Conservation (phyloP, 2,888 invertebrate species). For the Andrena fulva region DNA sequence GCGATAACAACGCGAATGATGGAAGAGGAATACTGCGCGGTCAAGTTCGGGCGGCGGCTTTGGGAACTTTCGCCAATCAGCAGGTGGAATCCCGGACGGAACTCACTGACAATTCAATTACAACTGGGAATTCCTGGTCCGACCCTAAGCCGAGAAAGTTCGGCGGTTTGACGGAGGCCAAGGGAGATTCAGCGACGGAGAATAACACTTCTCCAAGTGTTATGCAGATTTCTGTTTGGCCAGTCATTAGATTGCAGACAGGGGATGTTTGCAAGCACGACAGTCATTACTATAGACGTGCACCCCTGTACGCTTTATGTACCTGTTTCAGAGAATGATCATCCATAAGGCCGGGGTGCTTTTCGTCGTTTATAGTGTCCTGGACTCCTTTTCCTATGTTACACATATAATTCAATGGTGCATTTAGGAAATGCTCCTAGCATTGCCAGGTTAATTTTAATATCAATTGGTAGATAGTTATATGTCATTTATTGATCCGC, state of each 20-base stretch:
- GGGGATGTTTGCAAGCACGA: slow-evolving; percentile 81
- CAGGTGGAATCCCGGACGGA: slow-evolving; percentile 71
- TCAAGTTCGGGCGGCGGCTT: slow-evolving; percentile 72
- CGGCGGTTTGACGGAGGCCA: slow-evolving; percentile 70
- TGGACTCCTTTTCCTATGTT: slow-evolving; percentile 28
- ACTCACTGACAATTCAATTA: slow-evolving; percentile 82
- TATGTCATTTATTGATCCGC: too few species aligned
- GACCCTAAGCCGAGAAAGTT: slow-evolving; percentile 78
- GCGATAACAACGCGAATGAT: slow-evolving; percentile 55
- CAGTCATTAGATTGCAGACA: slow-evolving; percentile 86
- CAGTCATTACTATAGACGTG: slow-evolving; percentile 67
- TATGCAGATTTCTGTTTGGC: slow-evolving; percentile 88
- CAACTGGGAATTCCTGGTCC: slow-evolving; percentile 78
- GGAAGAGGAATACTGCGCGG: slow-evolving; percentile 50
- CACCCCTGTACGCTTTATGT: slow-evolving; percentile 26
- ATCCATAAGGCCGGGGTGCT: slow-evolving; percentile 35
- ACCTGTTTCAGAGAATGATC: slow-evolving; percentile 28
- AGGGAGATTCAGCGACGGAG: slow-evolving; percentile 63
- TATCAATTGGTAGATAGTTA: too few species aligned
- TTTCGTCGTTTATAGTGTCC: slow-evolving; percentile 56
- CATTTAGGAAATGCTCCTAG: neutral
- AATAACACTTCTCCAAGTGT: slow-evolving; percentile 75
- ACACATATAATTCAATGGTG: too few species aligned
- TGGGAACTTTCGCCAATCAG: slow-evolving; percentile 74
- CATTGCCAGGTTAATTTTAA: neutral